Evolutionary conservation across 2,888 invertebrate genomes (phyloP), one percentile per base, ranked within the genome.

Genomic region (Micropterix aruncella): DNA sequence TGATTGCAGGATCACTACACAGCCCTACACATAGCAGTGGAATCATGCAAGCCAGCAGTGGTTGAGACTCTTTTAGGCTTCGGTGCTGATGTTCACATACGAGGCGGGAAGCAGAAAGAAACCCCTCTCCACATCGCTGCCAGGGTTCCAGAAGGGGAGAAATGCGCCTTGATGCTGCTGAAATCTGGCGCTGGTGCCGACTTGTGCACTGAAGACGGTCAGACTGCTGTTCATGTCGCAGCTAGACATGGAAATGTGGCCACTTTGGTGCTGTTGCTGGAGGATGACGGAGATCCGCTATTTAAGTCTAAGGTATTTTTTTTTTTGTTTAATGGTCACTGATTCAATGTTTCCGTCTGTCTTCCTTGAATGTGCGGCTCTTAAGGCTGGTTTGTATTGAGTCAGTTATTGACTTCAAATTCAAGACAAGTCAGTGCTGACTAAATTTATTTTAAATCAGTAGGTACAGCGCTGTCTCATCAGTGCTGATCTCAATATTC

Each of bases 151-250:
- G 94, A 69, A 69, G 70, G 70, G 43, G 70, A 70, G 47, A 70
- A 70, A 53, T 97, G 97, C 65, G 96, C 95, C 3, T 76, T 96
- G 53, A 96, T 99, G 95, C 70, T 99, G 50, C 70, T 99, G 36
- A 99, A 99, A 64, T 95, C 95, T 2, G 99, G 99, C 0, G 97
- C 97, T 5, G 89, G 93, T 47, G 92, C 96, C 1, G 97, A 99
- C 66, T 79, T 95, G 48, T 82, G 85, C 2, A 95, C 94, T 47
- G 91, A 93, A 61, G 94, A 96, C 62, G 95, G 96, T 2, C 90
- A 95, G 68, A 96, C 96, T 1, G 93, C 97, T 0, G 85, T 97
- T 3, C 99, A 99, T 60, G 92, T 97, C 15, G 93, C 97, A 0
- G 91, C 96, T 0, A 80, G 88, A 53, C 82, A 86, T 56, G 99